phyloP scores from a whole-genome alignment of 2,888 invertebrate species.

The Drosophila bunnanda region DNA sequence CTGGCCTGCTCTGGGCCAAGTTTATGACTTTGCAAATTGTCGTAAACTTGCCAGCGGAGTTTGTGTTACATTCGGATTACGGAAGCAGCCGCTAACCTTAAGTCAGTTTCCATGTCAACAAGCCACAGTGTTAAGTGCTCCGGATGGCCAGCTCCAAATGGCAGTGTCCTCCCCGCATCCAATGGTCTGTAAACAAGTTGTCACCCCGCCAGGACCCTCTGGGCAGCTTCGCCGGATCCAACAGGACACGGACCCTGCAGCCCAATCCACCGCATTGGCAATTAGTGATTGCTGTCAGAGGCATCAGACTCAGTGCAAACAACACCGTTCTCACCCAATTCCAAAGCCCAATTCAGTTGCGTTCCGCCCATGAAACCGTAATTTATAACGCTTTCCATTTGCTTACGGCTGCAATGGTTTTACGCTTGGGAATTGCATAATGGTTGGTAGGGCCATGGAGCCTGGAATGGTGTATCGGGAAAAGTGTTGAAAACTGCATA shows the following conservation, averaged over 20 bases:
- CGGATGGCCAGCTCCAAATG: constrained; percentile 41
- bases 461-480: not conserved
- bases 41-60: constrained; percentile 57
- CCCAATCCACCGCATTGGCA: constrained; percentile 53
- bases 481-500: not conserved
- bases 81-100: constrained; percentile 53
- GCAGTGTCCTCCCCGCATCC: constrained; percentile 42
- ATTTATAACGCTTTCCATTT: constrained; percentile 53
- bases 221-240: not conserved
- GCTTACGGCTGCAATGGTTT: constrained; percentile 40
- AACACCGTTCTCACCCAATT: constrained; percentile 19
- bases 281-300: constrained; percentile 61
- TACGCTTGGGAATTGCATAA: constrained; percentile 32
- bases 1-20: constrained; percentile 38
- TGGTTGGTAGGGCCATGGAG: not conserved
- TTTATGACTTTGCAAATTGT: constrained; percentile 59
- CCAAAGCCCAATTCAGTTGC: constrained; percentile 32
- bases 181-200: constrained; percentile 60
- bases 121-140: constrained; percentile 44
- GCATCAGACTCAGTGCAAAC: constrained; percentile 31
- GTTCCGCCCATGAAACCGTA: constrained; percentile 38
- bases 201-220: constrained; percentile 10
- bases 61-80: constrained; percentile 59
- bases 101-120: constrained; percentile 68
- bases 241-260: constrained; percentile 6